These are phyloP conservation scores for Temnothorax nylanderi DNA, from an alignment of 1,140 invertebrate genomes.

Conservation along the genomic window DNA sequence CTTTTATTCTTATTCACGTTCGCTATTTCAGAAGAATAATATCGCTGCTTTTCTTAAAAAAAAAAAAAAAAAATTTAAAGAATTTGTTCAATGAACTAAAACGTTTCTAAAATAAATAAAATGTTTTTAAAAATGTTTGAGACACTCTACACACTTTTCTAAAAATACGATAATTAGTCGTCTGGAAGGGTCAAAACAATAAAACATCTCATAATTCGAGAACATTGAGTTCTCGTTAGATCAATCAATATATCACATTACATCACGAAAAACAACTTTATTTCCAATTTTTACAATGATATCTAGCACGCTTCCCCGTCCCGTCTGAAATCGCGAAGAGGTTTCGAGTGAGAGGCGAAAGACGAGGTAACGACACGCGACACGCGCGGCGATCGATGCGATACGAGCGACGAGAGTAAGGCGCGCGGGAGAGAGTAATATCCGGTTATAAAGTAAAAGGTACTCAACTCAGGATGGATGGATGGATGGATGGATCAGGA, in stretches of 20 bases:
- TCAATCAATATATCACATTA: slow-evolving; percentile 22
- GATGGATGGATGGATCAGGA: slow-evolving; percentile 12
- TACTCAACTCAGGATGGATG: neutral
- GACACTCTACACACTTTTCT: neutral
- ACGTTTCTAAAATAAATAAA: neutral
- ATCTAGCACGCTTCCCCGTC: slow-evolving; percentile 11
- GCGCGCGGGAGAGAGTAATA: slow-evolving; percentile 31
- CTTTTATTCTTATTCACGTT: neutral
- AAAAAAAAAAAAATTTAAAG: neutral
- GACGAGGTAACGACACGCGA: slow-evolving; percentile 44
- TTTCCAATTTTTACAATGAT: slow-evolving; percentile 59
- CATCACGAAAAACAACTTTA: slow-evolving; percentile 48
- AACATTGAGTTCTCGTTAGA: neutral
- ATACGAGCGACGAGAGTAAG: slow-evolving; percentile 20
- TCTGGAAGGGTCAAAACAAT: neutral
- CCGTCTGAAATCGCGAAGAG: slow-evolving; percentile 17
- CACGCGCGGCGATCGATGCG: slow-evolving; percentile 27
- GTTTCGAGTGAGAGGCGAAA: slow-evolving; percentile 29
- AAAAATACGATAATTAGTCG: neutral
- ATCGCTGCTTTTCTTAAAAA: neutral
- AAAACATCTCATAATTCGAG: neutral
- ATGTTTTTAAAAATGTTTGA: neutral
- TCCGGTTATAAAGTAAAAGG: slow-evolving; percentile 52
- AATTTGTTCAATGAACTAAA: neutral
- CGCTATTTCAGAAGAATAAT: neutral